Evolutionary conservation across 1,140 invertebrate species (phyloP).

Genomic region (roundworm (Caenorhabditis elegans)): DNA sequence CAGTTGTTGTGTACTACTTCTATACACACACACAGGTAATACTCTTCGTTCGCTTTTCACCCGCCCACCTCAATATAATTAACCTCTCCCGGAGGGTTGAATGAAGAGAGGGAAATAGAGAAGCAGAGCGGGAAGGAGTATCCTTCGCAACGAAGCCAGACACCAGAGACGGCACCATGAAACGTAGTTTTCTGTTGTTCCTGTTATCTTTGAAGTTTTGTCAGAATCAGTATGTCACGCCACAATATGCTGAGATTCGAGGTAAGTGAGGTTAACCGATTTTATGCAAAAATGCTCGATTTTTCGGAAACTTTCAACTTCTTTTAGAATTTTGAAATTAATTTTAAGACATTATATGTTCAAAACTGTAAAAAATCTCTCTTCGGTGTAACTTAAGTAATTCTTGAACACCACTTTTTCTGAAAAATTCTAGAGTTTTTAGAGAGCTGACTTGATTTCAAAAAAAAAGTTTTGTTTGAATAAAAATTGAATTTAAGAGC

Average conservation of each 20-base stretch:
- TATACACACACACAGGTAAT: neutral
- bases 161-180: neutral
- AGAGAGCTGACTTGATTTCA: too few species aligned
- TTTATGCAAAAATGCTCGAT: too few species aligned
- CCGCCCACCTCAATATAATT: neutral
- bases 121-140: neutral
- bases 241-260: constrained; percentile 20
- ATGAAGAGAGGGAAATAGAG: neutral
- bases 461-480: too few species aligned
- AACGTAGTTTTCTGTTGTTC: neutral
- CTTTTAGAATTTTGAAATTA: too few species aligned
- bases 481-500: too few species aligned
- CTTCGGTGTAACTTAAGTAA: too few species aligned
- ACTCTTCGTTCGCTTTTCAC: neutral
- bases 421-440: too few species aligned
- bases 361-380: too few species aligned
- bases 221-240: constrained; percentile 4
- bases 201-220: constrained; percentile 10
- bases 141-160: neutral
- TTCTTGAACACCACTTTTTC: too few species aligned
- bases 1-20: constrained; percentile 22
- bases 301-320: too few species aligned
- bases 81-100: neutral
- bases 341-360: too few species aligned
- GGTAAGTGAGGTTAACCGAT: too few species aligned